Conservation (phyloP, 2,888 invertebrate species). For the Mythimna pallens region DNA sequence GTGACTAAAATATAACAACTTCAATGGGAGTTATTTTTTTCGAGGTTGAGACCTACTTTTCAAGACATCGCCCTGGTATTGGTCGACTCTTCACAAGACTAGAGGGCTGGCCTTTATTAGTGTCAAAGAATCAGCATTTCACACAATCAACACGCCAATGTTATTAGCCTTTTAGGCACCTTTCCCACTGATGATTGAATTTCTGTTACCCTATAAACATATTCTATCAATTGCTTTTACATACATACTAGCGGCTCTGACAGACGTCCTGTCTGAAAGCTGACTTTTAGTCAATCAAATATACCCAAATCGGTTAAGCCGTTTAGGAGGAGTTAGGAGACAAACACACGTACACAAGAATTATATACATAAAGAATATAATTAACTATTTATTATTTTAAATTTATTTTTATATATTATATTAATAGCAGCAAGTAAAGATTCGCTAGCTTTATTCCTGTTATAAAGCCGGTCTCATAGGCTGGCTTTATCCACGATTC, state of each 20-base stretch:
- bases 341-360: too few species aligned
- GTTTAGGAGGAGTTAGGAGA: too few species aligned
- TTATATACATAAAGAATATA: too few species aligned
- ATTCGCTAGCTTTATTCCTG: neutral
- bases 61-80: neutral
- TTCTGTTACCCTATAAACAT: neutral
- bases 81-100: neutral
- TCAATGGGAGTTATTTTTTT: neutral
- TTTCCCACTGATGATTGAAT: neutral
- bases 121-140: neutral
- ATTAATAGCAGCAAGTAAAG: neutral
- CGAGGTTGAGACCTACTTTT: neutral
- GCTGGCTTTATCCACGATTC: slow-evolving; percentile 2
- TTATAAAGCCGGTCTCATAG: neutral
- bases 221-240: neutral
- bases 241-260: neutral
- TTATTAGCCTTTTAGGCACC: neutral
- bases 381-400: neutral
- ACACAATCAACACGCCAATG: neutral
- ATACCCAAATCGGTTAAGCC: too few species aligned
- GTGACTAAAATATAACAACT: neutral
- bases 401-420: too few species aligned
- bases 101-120: neutral
- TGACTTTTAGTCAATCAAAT: too few species aligned
- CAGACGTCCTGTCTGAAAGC: too few species aligned